These are phyloP conservation scores for Patella caerulea DNA, from an alignment of 2,888 invertebrate genomes.

Conservation along the genomic window DNA sequence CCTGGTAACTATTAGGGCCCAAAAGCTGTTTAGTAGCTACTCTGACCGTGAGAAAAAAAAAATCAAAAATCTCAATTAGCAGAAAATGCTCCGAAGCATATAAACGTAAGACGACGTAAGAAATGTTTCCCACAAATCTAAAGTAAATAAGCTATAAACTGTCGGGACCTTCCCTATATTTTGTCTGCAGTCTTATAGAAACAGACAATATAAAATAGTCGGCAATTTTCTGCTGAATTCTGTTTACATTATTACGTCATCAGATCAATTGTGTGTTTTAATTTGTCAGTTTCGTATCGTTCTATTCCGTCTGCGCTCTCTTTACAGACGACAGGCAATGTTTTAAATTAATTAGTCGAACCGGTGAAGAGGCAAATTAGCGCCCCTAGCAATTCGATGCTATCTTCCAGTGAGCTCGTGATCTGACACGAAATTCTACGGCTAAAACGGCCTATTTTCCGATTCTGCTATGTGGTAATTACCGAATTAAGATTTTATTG, in stretches of 20 bases:
- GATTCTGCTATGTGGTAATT: neutral
- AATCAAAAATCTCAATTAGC: no score
- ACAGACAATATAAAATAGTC: slow-evolving; percentile 3
- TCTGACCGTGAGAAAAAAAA: no score
- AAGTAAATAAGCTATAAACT: slow-evolving; percentile 7
- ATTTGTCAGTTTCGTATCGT: slow-evolving; percentile 1
- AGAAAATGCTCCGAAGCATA: no score
- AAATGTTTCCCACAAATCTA: neutral
- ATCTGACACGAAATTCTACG: slow-evolving; percentile 5
- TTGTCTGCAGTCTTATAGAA: neutral
- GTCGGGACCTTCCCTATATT: neutral
- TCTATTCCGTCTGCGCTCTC: neutral
- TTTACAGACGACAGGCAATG: neutral
- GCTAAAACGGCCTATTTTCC: slow-evolving; percentile 9
- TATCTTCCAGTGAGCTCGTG: neutral
- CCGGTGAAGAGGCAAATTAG: slow-evolving; percentile 7
- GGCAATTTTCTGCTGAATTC: neutral
- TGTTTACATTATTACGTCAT: slow-evolving; percentile 3
- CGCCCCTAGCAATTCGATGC: slow-evolving; percentile 7
- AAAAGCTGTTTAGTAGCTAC: no score
- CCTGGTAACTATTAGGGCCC: no score
- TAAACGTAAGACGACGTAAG: neutral
- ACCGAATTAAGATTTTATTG: slow-evolving; percentile 12
- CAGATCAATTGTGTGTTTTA: neutral
- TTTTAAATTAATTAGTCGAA: slow-evolving; percentile 1